Base-by-base conservation (phyloP, 2,797 vertebrate species). In the Alca torda region DNA sequence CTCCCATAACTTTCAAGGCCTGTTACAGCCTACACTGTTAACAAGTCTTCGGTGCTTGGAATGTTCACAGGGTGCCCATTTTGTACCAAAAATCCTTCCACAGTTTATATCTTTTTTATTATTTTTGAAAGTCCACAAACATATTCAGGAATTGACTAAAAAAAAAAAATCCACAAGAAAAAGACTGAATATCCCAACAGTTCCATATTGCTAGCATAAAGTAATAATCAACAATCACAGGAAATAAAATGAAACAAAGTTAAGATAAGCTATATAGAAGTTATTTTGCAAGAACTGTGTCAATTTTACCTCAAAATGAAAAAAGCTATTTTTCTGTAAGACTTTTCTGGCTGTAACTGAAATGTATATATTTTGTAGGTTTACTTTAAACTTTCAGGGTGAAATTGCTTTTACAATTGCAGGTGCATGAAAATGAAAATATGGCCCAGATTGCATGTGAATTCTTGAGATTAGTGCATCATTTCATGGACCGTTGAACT, bases 391-490 rank as follows among this genome's bases (percentile, higher is more conserved):
- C 78, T 94, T 96, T 95, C 68, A 82, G 74, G 73, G 64, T 97
- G 89, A 97, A 98, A 98, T 96, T 97, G 85, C 75, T 92, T 98
- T 96, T 92, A 90, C 87, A 97, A 95, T 96, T 97, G 92, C 94
- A 96, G 94, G 59, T 94, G 87, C 54, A 70, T 92, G 81, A 97
- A 97, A 86, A 95, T 87, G 75, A 97, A 98, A 97, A 97, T 93
- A 90, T 6, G 60, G 45, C 94, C 79, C 84, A 97, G 97, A 97
- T 96, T 80, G 20, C 92, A 93, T 56, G 73, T 94, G 94, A 97
- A 96, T 95, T 97, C 89, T 93, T 89, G 88, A 97, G 95, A 98
- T 98, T 97, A 97, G 86, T 14, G 16, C 83, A 95, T 94, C 61
- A 70, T 96, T 97, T 98, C 95, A 96, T 90, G 96, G 94, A 81